A percentile compares a stretch with the other conserved stretches of the same genome.
Conservation (phyloP, 2,888 invertebrate species). For the Stramonita haemastoma region DNA sequence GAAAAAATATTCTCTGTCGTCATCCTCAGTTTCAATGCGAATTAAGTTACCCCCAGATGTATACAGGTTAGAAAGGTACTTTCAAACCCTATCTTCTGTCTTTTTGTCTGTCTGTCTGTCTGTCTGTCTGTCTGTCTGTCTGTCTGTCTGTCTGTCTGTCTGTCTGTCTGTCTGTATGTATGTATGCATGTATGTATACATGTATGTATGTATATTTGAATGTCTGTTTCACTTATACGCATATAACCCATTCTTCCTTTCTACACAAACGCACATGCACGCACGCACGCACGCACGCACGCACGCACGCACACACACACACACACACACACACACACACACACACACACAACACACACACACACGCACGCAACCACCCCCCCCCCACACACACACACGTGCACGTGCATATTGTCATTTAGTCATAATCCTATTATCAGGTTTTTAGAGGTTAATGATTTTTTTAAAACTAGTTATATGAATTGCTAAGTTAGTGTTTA, state of each 20-base stretch:
- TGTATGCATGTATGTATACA: not conserved
- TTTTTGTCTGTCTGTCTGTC: not conserved
- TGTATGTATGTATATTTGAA: not conserved
- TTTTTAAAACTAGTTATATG: too few species aligned
- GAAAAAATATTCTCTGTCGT: too few species aligned
- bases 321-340: constrained; percentile 30
- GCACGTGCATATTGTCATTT: too few species aligned
- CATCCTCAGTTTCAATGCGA: too few species aligned
- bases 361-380: not conserved
- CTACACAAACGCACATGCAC: not conserved
- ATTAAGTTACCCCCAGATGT: too few species aligned
- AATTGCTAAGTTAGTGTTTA: too few species aligned
- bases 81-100: not conserved
- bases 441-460: too few species aligned
- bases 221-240: not conserved
- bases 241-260: not conserved
- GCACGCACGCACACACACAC: constrained; percentile 2
- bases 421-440: too few species aligned
- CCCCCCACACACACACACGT: not conserved
- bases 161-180: not conserved
- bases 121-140: not conserved
- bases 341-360: constrained; percentile 23
- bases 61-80: too few species aligned
- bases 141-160: not conserved
- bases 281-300: constrained; percentile 16